Evolutionary conservation across 1,140 invertebrate species (phyloP).

Genomic region (Belonocnema kinseyi): DNA sequence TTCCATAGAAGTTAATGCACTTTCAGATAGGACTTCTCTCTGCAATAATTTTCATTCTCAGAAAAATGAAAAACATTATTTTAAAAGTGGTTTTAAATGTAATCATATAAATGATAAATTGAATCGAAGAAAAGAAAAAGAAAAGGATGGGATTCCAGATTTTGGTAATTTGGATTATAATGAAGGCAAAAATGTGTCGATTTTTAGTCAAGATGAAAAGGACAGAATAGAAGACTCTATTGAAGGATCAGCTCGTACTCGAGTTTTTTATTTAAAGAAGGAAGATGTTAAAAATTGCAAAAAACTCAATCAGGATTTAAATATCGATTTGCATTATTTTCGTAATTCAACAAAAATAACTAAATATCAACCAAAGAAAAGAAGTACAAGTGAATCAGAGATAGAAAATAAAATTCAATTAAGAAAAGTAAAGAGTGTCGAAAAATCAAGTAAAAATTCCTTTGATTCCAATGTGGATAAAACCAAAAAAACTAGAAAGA

Average conservation of each 20-base stretch:
- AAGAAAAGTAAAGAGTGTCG: no score
- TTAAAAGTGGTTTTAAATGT: not conserved
- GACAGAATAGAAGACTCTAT: not conserved
- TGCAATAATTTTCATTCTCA: not conserved
- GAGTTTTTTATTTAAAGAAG: not conserved
- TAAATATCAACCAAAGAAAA: no score
- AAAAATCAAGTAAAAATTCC: no score
- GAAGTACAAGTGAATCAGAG: no score
- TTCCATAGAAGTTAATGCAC: no score
- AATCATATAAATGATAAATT: not conserved
- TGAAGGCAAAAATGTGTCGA: not conserved
- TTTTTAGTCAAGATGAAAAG: not conserved
- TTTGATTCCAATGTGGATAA: no score
- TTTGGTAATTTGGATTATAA: not conserved
- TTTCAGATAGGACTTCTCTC: no score
- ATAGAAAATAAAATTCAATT: no score
- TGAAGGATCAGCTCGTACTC: slow-evolving; percentile 28
- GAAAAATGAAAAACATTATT: not conserved
- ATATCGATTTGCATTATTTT: no score
- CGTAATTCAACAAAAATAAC: no score
- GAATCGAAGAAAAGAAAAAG: not conserved
- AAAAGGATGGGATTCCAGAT: not conserved
- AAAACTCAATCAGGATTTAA: not conserved
- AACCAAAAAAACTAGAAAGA: no score
- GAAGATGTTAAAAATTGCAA: not conserved